A percentile compares a stretch with the other conserved stretches of the same genome.
Conservation (phyloP, 2,888 invertebrate species). For the Drosophila paranaensis region DNA sequence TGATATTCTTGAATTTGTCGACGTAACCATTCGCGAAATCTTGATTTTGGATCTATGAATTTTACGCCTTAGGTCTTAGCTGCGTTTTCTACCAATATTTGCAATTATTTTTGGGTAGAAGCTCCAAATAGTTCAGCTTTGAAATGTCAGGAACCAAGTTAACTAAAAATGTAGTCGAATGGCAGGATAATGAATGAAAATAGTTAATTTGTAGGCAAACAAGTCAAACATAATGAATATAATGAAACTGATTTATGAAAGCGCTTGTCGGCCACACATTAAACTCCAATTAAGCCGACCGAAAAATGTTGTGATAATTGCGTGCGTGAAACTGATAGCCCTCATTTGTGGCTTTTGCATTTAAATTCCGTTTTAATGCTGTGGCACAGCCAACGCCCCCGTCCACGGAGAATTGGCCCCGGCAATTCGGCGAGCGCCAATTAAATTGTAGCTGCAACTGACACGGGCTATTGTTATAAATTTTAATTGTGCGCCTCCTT, state of each 20-base stretch:
- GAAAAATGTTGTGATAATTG: constrained; percentile 71
- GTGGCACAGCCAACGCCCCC: constrained; percentile 33
- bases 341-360: constrained; percentile 63
- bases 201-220: constrained; percentile 1
- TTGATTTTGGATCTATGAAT: too few relatives aligned
- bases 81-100: too few relatives aligned
- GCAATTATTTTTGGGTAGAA: too few relatives aligned
- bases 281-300: constrained; percentile 61
- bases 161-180: neutral
- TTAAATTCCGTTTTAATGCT: constrained; percentile 71
- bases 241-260: constrained; percentile 29
- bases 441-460: constrained; percentile 71
- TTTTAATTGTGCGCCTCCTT: constrained; percentile 61
- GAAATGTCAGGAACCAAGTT: neutral
- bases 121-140: neutral
- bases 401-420: neutral
- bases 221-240: neutral
- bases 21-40: too few relatives aligned
- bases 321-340: constrained; percentile 66
- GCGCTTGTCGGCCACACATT: constrained; percentile 59
- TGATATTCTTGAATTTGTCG: too few relatives aligned
- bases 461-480: constrained; percentile 66
- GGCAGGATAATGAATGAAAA: too few relatives aligned
- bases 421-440: constrained; percentile 37
- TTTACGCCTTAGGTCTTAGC: too few relatives aligned